phyloP scores from a whole-genome alignment of 2,113 vertebrate genomes.

The Tor tambroides region DNA sequence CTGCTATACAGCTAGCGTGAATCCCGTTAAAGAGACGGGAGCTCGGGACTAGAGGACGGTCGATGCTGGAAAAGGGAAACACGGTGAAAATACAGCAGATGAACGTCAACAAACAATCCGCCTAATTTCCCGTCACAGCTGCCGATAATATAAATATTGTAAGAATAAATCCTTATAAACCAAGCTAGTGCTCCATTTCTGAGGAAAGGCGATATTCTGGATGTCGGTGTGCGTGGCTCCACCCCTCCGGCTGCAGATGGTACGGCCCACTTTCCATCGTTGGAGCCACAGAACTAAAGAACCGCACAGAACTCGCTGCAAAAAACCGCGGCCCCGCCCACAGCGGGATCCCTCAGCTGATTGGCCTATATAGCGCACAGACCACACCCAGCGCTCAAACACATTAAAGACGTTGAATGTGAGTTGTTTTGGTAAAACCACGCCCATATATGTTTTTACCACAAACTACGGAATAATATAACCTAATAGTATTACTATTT shows the following conservation, averaged over 20 bases:
- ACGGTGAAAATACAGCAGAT: background rate
- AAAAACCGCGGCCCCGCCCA: conserved; percentile 45
- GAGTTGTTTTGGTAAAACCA: background rate
- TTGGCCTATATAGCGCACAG: conserved; percentile 42
- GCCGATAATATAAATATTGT: rapidly evolving
- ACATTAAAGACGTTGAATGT: background rate
- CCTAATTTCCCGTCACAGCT: background rate
- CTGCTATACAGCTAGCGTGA: conserved; percentile 57
- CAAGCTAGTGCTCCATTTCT: background rate
- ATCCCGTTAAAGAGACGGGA: conserved; percentile 65
- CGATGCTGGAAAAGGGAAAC: background rate
- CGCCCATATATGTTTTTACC: background rate
- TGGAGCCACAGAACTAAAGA: conserved; percentile 64
- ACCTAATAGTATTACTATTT: no score
- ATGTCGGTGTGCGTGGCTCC: conserved; percentile 37
- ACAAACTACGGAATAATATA: no score
- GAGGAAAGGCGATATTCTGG: background rate
- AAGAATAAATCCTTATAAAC: background rate
- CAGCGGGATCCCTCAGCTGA: conserved; percentile 47
- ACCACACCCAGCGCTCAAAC: conserved; percentile 47
- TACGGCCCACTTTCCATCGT: conserved; percentile 79
- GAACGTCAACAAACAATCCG: background rate
- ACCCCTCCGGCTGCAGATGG: conserved; percentile 69
- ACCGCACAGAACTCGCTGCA: conserved; percentile 53
- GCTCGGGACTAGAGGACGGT: conserved; percentile 54